Evolutionary conservation across 2,113 vertebrate species (phyloP).

Genomic region (Empidonax alnorum): DNA sequence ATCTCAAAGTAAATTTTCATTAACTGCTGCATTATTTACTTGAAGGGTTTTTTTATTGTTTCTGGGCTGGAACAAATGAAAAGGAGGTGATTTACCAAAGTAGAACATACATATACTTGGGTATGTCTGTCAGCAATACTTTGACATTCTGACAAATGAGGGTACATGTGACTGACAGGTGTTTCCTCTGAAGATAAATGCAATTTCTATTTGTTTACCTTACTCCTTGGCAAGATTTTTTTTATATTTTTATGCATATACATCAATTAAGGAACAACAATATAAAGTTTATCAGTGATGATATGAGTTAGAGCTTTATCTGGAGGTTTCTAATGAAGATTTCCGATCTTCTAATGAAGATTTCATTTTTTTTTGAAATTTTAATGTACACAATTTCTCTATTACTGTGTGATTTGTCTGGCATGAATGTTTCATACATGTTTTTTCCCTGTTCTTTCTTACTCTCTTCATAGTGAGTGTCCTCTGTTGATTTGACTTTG

Average conservation of each 20-base stretch:
- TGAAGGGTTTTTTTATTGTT: not conserved
- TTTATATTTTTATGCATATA: not conserved
- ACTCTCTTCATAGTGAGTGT: not conserved
- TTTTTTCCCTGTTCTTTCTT: not conserved
- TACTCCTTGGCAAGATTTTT: not conserved
- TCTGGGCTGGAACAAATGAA: not conserved
- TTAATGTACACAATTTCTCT: not conserved
- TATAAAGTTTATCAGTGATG: not conserved
- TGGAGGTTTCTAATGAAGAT: not conserved
- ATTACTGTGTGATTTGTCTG: not conserved
- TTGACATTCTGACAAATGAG: not conserved
- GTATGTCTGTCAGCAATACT: not conserved
- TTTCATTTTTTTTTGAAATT: not conserved
- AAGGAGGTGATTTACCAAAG: not conserved
- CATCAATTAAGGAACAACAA: not conserved
- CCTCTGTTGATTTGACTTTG: not conserved
- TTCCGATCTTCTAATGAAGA: not conserved
- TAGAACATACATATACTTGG: not conserved
- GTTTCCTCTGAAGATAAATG: not conserved
- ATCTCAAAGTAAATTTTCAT: not conserved
- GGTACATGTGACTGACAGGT: not conserved
- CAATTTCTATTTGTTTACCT: not conserved
- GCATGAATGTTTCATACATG: not conserved
- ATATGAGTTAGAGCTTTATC: not conserved
- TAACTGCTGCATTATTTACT: not conserved